Evolutionary conservation across 2,797 vertebrate species (phyloP).

Genomic region (Hippoglossus hippoglossus): DNA sequence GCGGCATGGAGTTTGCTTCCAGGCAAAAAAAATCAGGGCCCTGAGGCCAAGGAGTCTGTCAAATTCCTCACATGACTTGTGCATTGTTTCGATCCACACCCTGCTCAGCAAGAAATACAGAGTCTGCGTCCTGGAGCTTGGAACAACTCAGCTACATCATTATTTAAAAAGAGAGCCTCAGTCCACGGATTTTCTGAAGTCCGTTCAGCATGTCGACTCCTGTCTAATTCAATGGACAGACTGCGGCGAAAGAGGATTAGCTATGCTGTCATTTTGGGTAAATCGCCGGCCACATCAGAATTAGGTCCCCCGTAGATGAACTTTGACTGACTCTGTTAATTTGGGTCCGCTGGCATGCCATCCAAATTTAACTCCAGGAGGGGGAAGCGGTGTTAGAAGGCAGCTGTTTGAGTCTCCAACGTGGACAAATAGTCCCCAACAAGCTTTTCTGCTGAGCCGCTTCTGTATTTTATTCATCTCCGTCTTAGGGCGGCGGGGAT

Average conservation of each 20-base stretch:
- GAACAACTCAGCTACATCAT: constrained; percentile 23
- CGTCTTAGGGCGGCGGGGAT: neutral
- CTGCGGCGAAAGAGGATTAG: constrained; percentile 66
- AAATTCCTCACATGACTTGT: constrained; percentile 60
- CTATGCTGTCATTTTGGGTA: constrained; percentile 65
- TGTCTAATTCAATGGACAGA: constrained; percentile 44
- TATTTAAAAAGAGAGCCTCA: constrained; percentile 13
- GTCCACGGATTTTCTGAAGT: constrained; percentile 47
- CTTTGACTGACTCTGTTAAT: constrained; percentile 65
- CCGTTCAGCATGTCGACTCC: constrained; percentile 31
- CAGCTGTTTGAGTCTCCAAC: constrained; percentile 28
- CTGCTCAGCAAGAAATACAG: constrained; percentile 25
- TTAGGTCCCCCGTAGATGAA: constrained; percentile 58
- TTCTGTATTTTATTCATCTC: neutral
- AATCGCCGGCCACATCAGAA: constrained; percentile 63
- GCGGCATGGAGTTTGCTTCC: constrained; percentile 18
- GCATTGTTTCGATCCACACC: constrained; percentile 37
- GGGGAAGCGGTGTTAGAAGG: constrained; percentile 26
- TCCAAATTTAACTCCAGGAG: constrained; percentile 40
- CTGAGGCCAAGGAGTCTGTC: constrained; percentile 50
- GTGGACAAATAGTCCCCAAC: constrained; percentile 14
- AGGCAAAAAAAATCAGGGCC: constrained; percentile 59
- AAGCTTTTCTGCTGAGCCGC: constrained; percentile 10
- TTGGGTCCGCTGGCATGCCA: constrained; percentile 52
- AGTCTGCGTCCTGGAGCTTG: constrained; percentile 38